Evolutionary conservation across 2,113 vertebrate species (phyloP), one percentile per base, ranked within the genome.

Genomic region (Electrona antarctica): DNA sequence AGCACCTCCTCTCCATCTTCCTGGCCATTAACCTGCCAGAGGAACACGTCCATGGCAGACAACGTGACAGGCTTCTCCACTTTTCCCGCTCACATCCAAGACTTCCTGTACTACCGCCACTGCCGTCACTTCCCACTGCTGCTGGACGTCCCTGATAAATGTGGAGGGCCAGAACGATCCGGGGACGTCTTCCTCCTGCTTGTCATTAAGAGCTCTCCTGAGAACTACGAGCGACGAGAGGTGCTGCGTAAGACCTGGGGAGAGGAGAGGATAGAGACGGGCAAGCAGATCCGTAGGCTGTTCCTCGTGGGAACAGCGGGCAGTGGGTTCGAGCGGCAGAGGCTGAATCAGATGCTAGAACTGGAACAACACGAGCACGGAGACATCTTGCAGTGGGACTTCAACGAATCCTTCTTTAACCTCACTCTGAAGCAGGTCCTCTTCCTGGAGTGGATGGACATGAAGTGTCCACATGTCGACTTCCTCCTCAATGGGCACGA

Each of bases 361-460:
- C 50, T 92, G 47, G 95, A 96, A 85, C 86, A 91, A 0, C 49
- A 0, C 0, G 15, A 56, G 3, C 50, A 93, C 0, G 0, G 75
- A 0, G 95, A 96, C 73, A 81, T 95, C 50, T 71, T 95, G 64
- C 94, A 94, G 87, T 96, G 94, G 94, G 74, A 83, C n/a, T 95
- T 95, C 66, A 41, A 2, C 0, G 95, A 95, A 76, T 72, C 89
- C 3, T 95, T 95, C 91, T 95, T 92, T 81, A 96, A 95, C 85
- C 91, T 95, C 48, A 95, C 93, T 0, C 89, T 95, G 56, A 95
- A 94, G 85, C 95, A 95, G 85, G 68, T 93, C 0, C 90, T 95
- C 0, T 94, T 96, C 78, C 69, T 95, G 0, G 0, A 81, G 67
- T 95, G 95, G 95, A 79, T 94, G 80, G 67, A 71, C 5, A 15